Evolutionary conservation across 2,797 vertebrate species (phyloP).

Genomic region (Otus scops): DNA sequence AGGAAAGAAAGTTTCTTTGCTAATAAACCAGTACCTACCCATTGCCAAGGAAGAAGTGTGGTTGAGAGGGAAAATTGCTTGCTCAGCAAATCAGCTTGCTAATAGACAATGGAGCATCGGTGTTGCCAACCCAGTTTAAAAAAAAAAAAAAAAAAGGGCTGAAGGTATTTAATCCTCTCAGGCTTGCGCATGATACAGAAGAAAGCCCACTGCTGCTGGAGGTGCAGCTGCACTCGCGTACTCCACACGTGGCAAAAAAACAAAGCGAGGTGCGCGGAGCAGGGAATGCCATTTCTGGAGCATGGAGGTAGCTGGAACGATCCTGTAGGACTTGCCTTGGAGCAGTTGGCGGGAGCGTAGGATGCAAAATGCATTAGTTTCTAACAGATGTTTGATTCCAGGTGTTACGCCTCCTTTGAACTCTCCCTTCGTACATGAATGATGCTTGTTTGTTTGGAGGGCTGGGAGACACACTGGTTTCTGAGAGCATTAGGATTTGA

Average conservation of each 20-base stretch:
- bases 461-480: background rate
- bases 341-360: slow-evolving; percentile 44
- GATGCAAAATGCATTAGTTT: slow-evolving; percentile 52
- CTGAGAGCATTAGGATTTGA: background rate
- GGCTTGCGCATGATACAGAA: background rate
- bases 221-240: background rate
- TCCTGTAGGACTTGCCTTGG: slow-evolving; percentile 45
- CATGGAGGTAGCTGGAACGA: background rate
- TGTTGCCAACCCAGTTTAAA: background rate
- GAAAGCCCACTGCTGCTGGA: background rate
- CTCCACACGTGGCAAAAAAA: background rate
- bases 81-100: slow-evolving; percentile 17
- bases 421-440: background rate
- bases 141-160: background rate
- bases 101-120: background rate
- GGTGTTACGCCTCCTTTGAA: slow-evolving; percentile 51
- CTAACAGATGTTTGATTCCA: slow-evolving; percentile 64
- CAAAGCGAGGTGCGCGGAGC: background rate
- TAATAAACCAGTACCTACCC: slow-evolving; percentile 2
- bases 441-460: slow-evolving; percentile 32
- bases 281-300: slow-evolving; percentile 16
- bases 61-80: background rate
- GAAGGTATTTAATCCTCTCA: slow-evolving; percentile 22
- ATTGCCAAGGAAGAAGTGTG: slow-evolving; percentile 15
- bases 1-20: slow-evolving; percentile 43